Conservation (phyloP, 1,140 invertebrate species). For the Idris sp. region DNA sequence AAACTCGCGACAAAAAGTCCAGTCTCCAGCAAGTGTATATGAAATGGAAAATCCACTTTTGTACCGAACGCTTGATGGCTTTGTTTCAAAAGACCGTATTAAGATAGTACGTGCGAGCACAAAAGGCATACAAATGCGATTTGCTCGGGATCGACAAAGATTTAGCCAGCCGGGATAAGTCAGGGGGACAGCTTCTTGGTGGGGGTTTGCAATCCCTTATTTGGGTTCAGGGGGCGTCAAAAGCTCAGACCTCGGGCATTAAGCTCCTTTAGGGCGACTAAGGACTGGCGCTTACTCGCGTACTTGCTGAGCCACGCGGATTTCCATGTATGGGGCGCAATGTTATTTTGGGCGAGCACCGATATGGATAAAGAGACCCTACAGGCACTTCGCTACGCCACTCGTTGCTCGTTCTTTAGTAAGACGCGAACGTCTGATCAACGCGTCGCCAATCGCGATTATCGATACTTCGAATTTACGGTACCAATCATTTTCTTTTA, state of each 20-base stretch:
- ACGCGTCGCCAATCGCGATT: slow-evolving; percentile 63
- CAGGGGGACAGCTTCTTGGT: no score
- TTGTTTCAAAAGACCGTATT: no score
- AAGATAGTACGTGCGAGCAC: no score
- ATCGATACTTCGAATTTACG: slow-evolving; percentile 60
- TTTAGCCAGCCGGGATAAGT: no score
- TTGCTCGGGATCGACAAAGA: no score
- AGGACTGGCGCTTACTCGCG: slow-evolving; percentile 63
- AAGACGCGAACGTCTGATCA: slow-evolving; percentile 66
- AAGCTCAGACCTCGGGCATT: slow-evolving; percentile 41
- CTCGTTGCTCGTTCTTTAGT: slow-evolving; percentile 69
- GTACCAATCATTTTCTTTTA: slow-evolving; percentile 57
- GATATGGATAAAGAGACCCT: slow-evolving; percentile 76
- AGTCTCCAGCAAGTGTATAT: no score
- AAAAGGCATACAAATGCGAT: no score
- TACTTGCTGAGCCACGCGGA: slow-evolving; percentile 59
- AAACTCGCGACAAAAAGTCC: no score
- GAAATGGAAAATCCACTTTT: no score
- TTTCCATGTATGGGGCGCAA: slow-evolving; percentile 75
- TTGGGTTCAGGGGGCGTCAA: slow-evolving; percentile 74
- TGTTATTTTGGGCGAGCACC: slow-evolving; percentile 72
- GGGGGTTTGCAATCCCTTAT: no score
- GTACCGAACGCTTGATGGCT: no score
- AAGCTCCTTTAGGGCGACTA: slow-evolving; percentile 69
- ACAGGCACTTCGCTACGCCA: slow-evolving; percentile 68